These are phyloP conservation scores for Junonia oenone DNA, from an alignment of 2,888 invertebrate genomes.

Conservation along the genomic window DNA sequence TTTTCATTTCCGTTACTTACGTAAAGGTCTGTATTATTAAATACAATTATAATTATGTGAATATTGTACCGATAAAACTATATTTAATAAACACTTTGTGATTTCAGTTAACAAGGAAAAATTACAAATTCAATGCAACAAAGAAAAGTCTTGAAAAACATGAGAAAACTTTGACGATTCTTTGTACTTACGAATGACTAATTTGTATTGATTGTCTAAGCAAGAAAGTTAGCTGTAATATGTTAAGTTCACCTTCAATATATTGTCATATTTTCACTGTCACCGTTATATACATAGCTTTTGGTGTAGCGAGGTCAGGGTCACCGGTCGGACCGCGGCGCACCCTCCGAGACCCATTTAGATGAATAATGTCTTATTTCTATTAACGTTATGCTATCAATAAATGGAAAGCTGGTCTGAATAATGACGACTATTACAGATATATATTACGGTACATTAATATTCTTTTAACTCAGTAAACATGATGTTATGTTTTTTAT, in stretches of 20 bases:
- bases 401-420: neutral
- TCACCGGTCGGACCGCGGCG: conserved; percentile 20
- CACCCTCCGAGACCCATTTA: conserved; percentile 3
- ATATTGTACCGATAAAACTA: no score
- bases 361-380: neutral
- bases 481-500: no score
- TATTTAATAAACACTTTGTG: no score
- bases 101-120: no score
- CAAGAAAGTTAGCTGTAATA: neutral
- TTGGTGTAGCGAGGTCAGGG: conserved; percentile 30
- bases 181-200: neutral
- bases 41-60: no score
- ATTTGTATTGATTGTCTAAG: neutral
- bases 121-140: no score
- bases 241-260: conserved; percentile 4
- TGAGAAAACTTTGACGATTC: neutral
- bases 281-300: conserved; percentile 8
- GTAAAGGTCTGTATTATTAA: no score
- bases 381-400: neutral
- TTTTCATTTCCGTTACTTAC: no score
- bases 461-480: no score
- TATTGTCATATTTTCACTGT: conserved; percentile 1
- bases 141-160: neutral
- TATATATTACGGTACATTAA: no score
- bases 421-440: neutral